phyloP scores from a whole-genome alignment of 1,140 invertebrate genomes.

The Cotesia vestalis region DNA sequence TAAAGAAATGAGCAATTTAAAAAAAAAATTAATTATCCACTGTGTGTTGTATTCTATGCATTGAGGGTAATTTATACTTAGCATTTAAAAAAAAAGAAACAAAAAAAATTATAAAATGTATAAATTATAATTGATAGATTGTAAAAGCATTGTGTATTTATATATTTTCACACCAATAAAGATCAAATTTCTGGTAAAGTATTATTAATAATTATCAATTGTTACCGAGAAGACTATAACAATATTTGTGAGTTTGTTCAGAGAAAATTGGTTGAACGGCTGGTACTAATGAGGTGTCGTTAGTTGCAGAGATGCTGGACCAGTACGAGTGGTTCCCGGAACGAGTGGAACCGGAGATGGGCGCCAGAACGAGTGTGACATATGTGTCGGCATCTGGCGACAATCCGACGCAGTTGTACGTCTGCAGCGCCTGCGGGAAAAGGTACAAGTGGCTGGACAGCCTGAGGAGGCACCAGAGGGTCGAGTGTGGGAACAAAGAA shows the following conservation, averaged over 20 bases:
- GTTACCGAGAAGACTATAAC: too few species aligned
- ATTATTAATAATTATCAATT: too few species aligned
- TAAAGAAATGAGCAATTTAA: too few species aligned
- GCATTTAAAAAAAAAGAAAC: too few species aligned
- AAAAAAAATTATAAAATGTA: too few species aligned
- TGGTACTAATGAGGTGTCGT: conserved; percentile 5
- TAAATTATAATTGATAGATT: too few species aligned
- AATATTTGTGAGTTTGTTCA: too few species aligned
- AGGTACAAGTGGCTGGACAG: conserved; percentile 66
- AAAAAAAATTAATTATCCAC: too few species aligned
- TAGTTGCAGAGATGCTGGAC: conserved; percentile 35
- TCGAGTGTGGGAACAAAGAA: conserved; percentile 68
- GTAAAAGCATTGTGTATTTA: background rate
- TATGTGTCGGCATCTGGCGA: background rate
- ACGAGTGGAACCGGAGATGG: too few species aligned
- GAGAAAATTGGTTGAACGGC: background rate
- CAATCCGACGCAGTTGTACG: conserved; percentile 39
- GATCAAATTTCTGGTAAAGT: background rate
- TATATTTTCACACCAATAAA: background rate
- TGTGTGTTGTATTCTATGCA: too few species aligned
- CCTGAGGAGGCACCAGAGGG: conserved; percentile 65
- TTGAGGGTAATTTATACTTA: too few species aligned
- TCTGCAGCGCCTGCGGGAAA: conserved; percentile 59
- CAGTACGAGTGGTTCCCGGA: conserved; percentile 36
- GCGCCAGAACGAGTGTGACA: background rate